Percentiles rank a stretch among this genome's conserved stretches.
phyloP scores from a whole-genome alignment of 2,888 invertebrate species.

The Agonum fuliginosum region DNA sequence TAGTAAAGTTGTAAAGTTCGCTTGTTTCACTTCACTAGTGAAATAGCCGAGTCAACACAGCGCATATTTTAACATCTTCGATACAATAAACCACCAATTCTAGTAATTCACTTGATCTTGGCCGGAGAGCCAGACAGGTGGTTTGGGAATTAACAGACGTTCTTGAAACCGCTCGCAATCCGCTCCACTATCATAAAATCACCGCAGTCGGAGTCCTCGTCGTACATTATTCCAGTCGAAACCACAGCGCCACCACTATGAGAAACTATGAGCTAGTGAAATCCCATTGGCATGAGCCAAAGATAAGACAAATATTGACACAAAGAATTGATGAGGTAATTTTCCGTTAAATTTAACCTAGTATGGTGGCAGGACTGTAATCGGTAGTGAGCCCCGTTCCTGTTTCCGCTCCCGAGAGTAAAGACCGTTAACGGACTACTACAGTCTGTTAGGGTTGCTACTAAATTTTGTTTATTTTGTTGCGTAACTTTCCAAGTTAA shows the following conservation, averaged over 20 bases:
- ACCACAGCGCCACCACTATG: conserved; percentile 20
- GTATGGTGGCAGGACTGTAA: conserved; percentile 12
- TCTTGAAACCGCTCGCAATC: neutral
- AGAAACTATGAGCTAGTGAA: conserved; percentile 34
- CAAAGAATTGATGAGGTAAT: conserved; percentile 57
- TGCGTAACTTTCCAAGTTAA: neutral
- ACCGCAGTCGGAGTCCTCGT: conserved; percentile 3
- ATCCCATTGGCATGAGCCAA: conserved; percentile 49
- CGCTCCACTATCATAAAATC: conserved; percentile 13
- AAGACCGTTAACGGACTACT: neutral
- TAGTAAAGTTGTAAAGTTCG: neutral
- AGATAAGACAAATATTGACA: conserved; percentile 59
- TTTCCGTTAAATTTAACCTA: conserved; percentile 57
- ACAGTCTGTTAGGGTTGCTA: conserved; percentile 7
- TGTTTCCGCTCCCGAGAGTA: neutral
- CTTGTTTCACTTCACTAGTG: too few relatives aligned
- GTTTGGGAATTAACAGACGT: conserved; percentile 16
- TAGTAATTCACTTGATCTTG: conserved; percentile 27
- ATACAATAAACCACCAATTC: conserved; percentile 13
- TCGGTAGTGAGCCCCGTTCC: neutral
- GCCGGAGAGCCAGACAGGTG: neutral
- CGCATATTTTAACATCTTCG: conserved; percentile 3
- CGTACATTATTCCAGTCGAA: neutral
- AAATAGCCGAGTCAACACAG: conserved; percentile 19
- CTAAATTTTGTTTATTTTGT: conserved; percentile 50